Percentiles rank a stretch among this genome's conserved stretches.
These are phyloP conservation scores for Ectemnius continuus DNA, from an alignment of 2,888 invertebrate genomes.

Conservation along the genomic window DNA sequence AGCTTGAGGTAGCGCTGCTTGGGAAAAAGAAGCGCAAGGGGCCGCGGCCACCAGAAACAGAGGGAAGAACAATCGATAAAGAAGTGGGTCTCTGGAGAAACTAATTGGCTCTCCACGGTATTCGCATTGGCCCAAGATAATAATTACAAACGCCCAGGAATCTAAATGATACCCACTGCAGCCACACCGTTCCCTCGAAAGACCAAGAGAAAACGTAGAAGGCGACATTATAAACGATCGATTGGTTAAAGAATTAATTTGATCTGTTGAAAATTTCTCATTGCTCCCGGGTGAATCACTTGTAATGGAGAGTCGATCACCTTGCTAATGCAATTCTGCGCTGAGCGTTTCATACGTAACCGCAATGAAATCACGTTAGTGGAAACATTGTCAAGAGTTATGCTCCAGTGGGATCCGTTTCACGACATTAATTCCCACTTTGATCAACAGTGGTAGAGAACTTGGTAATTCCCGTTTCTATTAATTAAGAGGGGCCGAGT, in stretches of 20 bases:
- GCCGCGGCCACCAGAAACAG: too few species aligned
- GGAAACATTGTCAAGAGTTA: too few species aligned
- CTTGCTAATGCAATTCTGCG: not conserved
- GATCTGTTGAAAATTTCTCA: not conserved
- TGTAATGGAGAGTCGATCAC: not conserved
- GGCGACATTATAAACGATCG: not conserved
- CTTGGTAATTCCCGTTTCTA: too few species aligned
- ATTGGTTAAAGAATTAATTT: conserved; percentile 12
- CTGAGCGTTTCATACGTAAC: too few species aligned
- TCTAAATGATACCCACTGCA: conserved; percentile 10
- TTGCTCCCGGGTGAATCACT: too few species aligned
- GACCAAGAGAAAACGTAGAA: not conserved
- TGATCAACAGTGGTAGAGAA: too few species aligned
- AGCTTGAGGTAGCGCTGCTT: conserved; percentile 1
- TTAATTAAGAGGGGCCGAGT: too few species aligned
- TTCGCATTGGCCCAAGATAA: conserved; percentile 14
- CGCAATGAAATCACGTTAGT: too few species aligned
- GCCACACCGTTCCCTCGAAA: not conserved
- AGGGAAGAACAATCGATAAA: conserved; percentile 20
- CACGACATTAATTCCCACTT: too few species aligned
- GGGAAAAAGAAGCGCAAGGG: not conserved
- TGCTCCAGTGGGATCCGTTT: too few species aligned
- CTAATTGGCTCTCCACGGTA: conserved; percentile 39
- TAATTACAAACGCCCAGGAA: conserved; percentile 24
- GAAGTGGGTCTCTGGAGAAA: conserved; percentile 24